Conservation (phyloP, 2,113 vertebrate genomes). For the Cairina moschata region DNA sequence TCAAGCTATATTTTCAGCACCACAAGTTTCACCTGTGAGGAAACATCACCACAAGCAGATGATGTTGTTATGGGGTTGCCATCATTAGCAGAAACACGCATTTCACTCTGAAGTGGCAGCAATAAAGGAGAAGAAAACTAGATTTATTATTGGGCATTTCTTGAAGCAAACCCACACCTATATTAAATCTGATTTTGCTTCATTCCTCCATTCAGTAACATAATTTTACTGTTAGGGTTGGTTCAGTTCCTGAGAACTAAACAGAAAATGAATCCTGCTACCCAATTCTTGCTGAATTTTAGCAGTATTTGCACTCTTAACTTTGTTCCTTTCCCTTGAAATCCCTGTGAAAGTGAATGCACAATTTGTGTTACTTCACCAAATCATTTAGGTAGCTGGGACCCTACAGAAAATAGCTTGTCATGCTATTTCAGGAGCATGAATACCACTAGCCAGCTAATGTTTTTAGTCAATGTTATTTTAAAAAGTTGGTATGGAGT, state of each 20-base stretch:
- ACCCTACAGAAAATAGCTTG: neutral
- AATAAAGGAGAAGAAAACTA: neutral
- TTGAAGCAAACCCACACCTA: neutral
- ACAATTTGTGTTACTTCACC: neutral
- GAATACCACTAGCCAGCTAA: neutral
- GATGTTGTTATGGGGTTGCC: constrained; percentile 31
- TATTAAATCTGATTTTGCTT: neutral
- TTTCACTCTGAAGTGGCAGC: constrained; percentile 12
- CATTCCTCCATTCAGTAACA: neutral
- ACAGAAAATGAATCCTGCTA: neutral
- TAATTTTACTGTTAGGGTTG: neutral
- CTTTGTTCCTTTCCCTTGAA: neutral
- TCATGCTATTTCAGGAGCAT: neutral
- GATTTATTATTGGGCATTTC: neutral
- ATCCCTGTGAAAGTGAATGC: rapidly evolving
- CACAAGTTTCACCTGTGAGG: neutral
- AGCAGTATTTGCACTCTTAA: neutral
- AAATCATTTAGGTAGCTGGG: neutral
- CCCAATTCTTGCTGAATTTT: neutral
- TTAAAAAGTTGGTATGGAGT: neutral
- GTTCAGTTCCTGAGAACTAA: neutral
- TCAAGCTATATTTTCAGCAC: constrained; percentile 44
- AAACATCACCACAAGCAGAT: constrained; percentile 44
- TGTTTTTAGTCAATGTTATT: neutral
- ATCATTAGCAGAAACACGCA: neutral